phyloP scores from a whole-genome alignment of 1,140 invertebrate genomes.

The Cheumatopsyche charites region DNA sequence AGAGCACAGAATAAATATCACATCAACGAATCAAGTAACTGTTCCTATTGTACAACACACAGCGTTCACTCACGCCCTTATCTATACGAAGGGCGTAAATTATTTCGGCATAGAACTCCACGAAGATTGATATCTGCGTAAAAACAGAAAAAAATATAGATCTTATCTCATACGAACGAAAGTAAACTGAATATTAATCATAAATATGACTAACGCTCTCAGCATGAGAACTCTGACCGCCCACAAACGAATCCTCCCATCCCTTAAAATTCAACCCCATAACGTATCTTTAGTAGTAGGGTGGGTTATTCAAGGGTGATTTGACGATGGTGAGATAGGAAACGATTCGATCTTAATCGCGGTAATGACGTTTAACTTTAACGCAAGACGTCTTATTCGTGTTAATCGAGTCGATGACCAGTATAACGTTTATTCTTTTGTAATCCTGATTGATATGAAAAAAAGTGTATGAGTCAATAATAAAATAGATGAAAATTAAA shows the following conservation, averaged over 20 bases:
- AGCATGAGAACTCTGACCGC: constrained; percentile 30
- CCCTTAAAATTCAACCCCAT: constrained; percentile 3
- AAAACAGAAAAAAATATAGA: constrained; percentile 33
- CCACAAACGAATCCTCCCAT: constrained; percentile 10
- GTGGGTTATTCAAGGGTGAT: constrained; percentile 33
- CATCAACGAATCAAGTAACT: too few relatives aligned
- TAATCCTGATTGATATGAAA: too few relatives aligned
- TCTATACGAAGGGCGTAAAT: constrained; percentile 46
- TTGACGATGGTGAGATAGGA: constrained; percentile 39
- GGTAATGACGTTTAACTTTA: constrained; percentile 47
- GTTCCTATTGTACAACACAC: too few relatives aligned
- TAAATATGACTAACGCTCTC: constrained; percentile 45
- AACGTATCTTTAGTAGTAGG: not conserved
- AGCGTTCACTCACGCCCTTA: too few relatives aligned
- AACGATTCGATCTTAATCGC: constrained; percentile 46
- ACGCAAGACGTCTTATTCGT: too few relatives aligned
- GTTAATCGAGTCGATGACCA: too few relatives aligned
- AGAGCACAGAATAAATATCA: not conserved
- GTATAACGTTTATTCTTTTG: too few relatives aligned
- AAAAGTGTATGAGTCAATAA: too few relatives aligned
- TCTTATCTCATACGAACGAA: constrained; percentile 35
- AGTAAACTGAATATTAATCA: constrained; percentile 47
- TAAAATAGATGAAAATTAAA: too few relatives aligned
- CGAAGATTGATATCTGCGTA: constrained; percentile 37
- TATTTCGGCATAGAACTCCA: constrained; percentile 33